Evolutionary conservation across 2,888 invertebrate species (phyloP).

Genomic region (Xestobium rufovillosum): DNA sequence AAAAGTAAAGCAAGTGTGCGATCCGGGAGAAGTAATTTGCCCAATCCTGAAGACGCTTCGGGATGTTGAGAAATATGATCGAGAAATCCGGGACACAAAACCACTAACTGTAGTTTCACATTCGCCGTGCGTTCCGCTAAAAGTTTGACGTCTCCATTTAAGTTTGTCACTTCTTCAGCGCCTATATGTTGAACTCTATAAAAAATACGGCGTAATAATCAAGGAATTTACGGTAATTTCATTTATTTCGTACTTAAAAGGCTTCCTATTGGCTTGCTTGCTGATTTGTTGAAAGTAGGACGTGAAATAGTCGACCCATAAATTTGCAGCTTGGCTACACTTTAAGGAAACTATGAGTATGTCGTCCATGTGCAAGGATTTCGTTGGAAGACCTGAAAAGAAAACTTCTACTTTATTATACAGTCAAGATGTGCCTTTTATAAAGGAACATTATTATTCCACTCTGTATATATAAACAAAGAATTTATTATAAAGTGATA

Average conservation of each 20-base stretch:
- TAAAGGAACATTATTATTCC: too few relatives aligned
- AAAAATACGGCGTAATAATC: conserved; percentile 19
- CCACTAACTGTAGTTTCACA: conserved; percentile 71
- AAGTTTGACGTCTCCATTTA: conserved; percentile 45
- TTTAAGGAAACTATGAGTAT: conserved; percentile 74
- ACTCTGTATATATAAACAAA: too few relatives aligned
- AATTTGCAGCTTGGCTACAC: conserved; percentile 66
- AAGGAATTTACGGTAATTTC: not conserved
- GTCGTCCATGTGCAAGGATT: conserved; percentile 61
- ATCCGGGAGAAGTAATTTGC: conserved; percentile 57
- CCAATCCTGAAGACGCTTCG: conserved; percentile 46
- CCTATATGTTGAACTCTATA: conserved; percentile 66
- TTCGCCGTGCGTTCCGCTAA: conserved; percentile 51
- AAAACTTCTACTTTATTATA: conserved; percentile 8
- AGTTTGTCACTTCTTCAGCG: conserved; percentile 57
- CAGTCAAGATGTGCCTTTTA: conserved; percentile 8
- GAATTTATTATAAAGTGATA: too few relatives aligned
- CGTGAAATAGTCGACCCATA: conserved; percentile 76
- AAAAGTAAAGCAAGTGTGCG: conserved; percentile 73
- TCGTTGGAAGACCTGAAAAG: conserved; percentile 31
- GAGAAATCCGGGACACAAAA: conserved; percentile 69
- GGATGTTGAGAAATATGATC: conserved; percentile 53
- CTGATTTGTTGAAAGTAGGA: conserved; percentile 80
- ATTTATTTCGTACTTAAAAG: conserved; percentile 60
- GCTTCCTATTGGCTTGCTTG: conserved; percentile 65